A percentile compares a stretch with the other conserved stretches of the same genome.
Conservation (phyloP, 1,140 invertebrate species). For the Branchinecta lynchi region DNA sequence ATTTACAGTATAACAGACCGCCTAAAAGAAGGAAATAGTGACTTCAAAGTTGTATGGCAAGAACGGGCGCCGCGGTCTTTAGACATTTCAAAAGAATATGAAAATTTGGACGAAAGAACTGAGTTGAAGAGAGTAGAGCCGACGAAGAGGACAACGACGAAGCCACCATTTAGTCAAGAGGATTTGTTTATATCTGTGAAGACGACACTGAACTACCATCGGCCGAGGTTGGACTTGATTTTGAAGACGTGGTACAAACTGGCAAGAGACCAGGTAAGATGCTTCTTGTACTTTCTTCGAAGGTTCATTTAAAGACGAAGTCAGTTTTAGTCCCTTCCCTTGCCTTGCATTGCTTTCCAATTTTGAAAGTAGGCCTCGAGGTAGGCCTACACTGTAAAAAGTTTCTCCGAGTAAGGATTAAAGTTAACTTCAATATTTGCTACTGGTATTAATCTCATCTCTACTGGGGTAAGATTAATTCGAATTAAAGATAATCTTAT, state of each 20-base stretch:
- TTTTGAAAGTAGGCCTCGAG: too few relatives aligned
- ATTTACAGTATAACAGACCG: slow-evolving; percentile 1
- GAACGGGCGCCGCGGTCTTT: slow-evolving; percentile 25
- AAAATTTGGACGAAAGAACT: slow-evolving; percentile 7
- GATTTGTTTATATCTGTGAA: slow-evolving; percentile 90
- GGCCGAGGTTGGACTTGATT: slow-evolving; percentile 63
- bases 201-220: slow-evolving; percentile 74
- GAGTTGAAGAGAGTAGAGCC: neutral
- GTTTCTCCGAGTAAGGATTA: too few relatives aligned
- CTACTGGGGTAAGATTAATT: too few relatives aligned
- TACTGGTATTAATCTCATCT: too few relatives aligned
- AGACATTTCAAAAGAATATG: slow-evolving; percentile 13
- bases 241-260: slow-evolving; percentile 84
- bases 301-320: too few relatives aligned
- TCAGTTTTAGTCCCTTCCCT: too few relatives aligned
- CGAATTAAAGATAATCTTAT: too few relatives aligned
- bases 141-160: slow-evolving; percentile 34
- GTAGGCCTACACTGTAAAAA: too few relatives aligned
- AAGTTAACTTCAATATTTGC: too few relatives aligned
- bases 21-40: neutral
- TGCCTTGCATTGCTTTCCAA: too few relatives aligned
- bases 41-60: slow-evolving; percentile 21
- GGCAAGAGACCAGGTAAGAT: slow-evolving; percentile 67
- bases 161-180: slow-evolving; percentile 50
- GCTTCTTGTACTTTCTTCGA: neutral